Conservation (phyloP, 2,888 invertebrate species). For the Hemithea aestivaria region DNA sequence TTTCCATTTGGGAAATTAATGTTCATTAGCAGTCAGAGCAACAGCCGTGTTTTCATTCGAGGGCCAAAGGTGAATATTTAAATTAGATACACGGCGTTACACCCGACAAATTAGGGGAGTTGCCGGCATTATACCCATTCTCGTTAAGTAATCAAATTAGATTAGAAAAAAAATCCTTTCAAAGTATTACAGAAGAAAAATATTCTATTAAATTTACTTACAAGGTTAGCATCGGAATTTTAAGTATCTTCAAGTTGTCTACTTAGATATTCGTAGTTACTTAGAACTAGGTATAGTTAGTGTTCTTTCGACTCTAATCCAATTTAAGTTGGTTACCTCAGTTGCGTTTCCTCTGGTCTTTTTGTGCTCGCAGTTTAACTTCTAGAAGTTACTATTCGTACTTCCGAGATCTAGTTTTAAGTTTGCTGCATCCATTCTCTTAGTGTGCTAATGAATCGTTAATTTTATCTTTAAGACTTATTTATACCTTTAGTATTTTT, state of each 20-base stretch:
- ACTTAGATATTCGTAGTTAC: conserved; percentile 16
- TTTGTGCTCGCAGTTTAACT: conserved; percentile 22
- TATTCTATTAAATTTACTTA: conserved; percentile 16
- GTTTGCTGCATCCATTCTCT: conserved; percentile 9
- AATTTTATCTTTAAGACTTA: too few relatives aligned
- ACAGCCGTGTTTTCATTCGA: conserved; percentile 36
- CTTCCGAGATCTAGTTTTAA: conserved; percentile 12
- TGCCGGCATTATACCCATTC: conserved; percentile 21
- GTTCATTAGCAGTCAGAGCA: conserved; percentile 37
- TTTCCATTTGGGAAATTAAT: conserved; percentile 46
- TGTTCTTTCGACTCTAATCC: conserved; percentile 14
- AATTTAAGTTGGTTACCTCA: conserved; percentile 21
- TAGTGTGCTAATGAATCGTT: too few relatives aligned
- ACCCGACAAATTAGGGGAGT: conserved; percentile 30
- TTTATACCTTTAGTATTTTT: too few relatives aligned
- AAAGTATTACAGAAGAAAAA: conserved; percentile 18
- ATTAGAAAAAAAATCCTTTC: conserved; percentile 25
- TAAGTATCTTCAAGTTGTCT: conserved; percentile 16
- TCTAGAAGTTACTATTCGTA: conserved; percentile 9
- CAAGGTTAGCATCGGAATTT: conserved; percentile 15
- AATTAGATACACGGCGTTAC: conserved; percentile 36
- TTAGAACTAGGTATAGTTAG: conserved; percentile 11
- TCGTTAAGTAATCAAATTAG: conserved; percentile 26
- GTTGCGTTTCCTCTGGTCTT: conserved; percentile 24
- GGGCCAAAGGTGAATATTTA: conserved; percentile 40